Percentiles rank a stretch among this genome's conserved stretches.
Evolutionary conservation across 35 echinoderm and acorn worm genomes (phyloP).

Genomic region (Apostichopus californicus): DNA sequence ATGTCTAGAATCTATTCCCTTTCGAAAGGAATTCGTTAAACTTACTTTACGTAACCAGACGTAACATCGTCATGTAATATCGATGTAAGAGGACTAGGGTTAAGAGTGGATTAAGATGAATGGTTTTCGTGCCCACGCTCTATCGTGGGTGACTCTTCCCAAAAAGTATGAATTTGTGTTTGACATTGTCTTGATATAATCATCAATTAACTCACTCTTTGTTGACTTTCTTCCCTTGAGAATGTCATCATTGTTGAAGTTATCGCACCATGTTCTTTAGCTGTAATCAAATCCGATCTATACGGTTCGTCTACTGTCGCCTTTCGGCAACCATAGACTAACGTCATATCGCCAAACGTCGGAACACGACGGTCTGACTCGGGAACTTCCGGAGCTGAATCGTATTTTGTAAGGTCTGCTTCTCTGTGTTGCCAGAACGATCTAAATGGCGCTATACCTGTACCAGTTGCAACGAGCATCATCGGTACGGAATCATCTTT

Average conservation of each 20-base stretch:
- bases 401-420: constrained; percentile 12
- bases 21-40: too few species aligned
- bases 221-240: constrained; percentile 64
- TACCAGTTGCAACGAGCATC: constrained; percentile 65
- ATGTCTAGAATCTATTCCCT: too few species aligned
- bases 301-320: constrained; percentile 71
- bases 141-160: too few species aligned
- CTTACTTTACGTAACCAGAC: too few species aligned
- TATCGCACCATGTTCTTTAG: constrained; percentile 58
- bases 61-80: too few species aligned
- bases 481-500: constrained; percentile 45
- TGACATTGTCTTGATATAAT: too few species aligned
- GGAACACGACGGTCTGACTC: background rate
- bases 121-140: too few species aligned
- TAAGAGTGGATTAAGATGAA: too few species aligned
- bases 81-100: too few species aligned
- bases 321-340: constrained; percentile 76
- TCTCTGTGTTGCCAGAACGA: constrained; percentile 78
- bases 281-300: constrained; percentile 52
- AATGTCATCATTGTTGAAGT: constrained; percentile 56
- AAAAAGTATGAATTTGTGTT: too few species aligned
- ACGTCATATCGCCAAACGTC: constrained; percentile 60
- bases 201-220: constrained; percentile 12
- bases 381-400: background rate
- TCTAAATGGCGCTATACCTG: constrained; percentile 79